A percentile compares a stretch with the other conserved stretches of the same genome.
Conservation (phyloP, 2,113 vertebrate species). For the Xiphophorus hellerii region DNA sequence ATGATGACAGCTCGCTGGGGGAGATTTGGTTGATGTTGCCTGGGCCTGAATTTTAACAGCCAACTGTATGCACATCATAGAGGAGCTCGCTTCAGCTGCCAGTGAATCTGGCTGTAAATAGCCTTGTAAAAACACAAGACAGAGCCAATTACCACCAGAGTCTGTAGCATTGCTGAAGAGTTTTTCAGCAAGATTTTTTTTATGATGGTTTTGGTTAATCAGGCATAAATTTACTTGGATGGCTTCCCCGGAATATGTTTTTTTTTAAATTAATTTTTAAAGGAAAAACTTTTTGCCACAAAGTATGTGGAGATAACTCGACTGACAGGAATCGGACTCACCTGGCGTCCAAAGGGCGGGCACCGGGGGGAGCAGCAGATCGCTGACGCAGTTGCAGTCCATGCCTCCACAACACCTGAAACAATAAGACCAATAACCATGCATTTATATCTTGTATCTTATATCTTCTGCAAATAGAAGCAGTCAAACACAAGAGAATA, state of each 20-base stretch:
- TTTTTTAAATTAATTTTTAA: not conserved
- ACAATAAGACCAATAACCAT: constrained; percentile 13
- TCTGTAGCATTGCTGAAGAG: not conserved
- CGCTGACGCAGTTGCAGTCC: constrained; percentile 95
- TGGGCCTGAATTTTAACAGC: constrained; percentile 56
- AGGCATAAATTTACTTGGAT: not conserved
- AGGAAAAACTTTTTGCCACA: not conserved
- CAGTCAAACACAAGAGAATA: not conserved
- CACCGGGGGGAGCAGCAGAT: constrained; percentile 90
- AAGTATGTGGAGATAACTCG: not conserved
- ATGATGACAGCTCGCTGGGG: constrained; percentile 71
- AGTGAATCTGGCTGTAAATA: constrained; percentile 52
- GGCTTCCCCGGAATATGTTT: not conserved
- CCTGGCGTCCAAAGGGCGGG: constrained; percentile 94
- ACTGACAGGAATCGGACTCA: constrained; percentile 64
- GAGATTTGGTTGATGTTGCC: constrained; percentile 68
- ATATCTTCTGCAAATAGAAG: constrained; percentile 1
- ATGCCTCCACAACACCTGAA: constrained; percentile 82
- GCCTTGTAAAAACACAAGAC: constrained; percentile 49
- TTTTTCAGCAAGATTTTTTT: constrained; percentile 20
- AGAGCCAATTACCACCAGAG: constrained; percentile 55
- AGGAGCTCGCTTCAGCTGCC: constrained; percentile 45
- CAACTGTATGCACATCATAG: constrained; percentile 47
- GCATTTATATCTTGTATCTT: not conserved
- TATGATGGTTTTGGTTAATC: constrained; percentile 2